Conservation (phyloP, 2,113 vertebrate genomes). For the Lucifuga dentata region DNA sequence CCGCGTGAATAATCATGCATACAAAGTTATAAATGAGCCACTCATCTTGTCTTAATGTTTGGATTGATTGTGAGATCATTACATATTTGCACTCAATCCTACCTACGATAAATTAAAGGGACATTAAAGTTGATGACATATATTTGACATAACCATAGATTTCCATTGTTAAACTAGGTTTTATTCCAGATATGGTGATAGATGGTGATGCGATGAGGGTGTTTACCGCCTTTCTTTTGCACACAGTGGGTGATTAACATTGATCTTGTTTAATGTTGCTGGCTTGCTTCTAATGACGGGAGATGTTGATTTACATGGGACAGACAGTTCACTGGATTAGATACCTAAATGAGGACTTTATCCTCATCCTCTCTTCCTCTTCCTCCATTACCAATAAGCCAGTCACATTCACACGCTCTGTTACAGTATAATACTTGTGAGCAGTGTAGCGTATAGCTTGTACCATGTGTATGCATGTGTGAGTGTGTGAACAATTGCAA, state of each 20-base stretch:
- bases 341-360: conserved; percentile 79
- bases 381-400: conserved; percentile 67
- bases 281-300: conserved; percentile 76
- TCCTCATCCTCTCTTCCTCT: conserved; percentile 64
- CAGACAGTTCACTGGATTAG: conserved; percentile 78
- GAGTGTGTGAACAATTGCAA: conserved; percentile 21
- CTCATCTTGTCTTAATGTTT: conserved; percentile 48
- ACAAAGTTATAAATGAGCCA: conserved; percentile 56
- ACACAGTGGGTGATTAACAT: conserved; percentile 69
- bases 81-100: conserved; percentile 50
- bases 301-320: conserved; percentile 76
- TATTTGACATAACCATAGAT: conserved; percentile 44
- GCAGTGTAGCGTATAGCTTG: conserved; percentile 8
- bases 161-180: conserved; percentile 13
- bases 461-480: conserved; percentile 23
- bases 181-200: conserved; percentile 44
- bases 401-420: conserved; percentile 53
- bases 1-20: conserved; percentile 27
- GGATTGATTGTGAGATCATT: conserved; percentile 28
- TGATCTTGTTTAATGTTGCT: conserved; percentile 81
- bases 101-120: conserved; percentile 23
- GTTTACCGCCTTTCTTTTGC: conserved; percentile 51
- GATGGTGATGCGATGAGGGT: conserved; percentile 38
- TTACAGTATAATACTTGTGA: conserved; percentile 59
- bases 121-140: conserved; percentile 55